These are phyloP conservation scores for Bombus vancouverensis DNA, from an alignment of 1,140 invertebrate species.

Conservation along the genomic window DNA sequence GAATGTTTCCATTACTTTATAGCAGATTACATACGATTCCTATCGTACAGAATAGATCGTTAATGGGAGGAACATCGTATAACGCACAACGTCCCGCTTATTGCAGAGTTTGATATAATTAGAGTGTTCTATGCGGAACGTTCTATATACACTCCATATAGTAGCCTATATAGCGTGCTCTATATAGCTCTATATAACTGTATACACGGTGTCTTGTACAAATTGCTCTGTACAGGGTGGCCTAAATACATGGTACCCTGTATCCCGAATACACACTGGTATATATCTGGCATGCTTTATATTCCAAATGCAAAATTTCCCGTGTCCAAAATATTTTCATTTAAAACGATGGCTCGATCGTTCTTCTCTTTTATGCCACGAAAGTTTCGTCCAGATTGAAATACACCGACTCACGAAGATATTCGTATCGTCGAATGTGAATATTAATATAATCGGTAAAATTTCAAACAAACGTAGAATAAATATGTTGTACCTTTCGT, in stretches of 20 bases:
- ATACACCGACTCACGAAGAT: too few relatives aligned
- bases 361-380: not conserved
- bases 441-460: not conserved
- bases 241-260: not conserved
- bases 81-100: not conserved
- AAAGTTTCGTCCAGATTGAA: not conserved
- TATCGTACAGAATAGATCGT: not conserved
- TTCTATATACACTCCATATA: not conserved
- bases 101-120: constrained; percentile 11
- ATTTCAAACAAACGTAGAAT: not conserved
- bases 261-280: not conserved
- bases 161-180: not conserved
- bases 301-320: not conserved
- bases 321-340: not conserved
- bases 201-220: not conserved
- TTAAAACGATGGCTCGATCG: not conserved
- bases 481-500: too few relatives aligned
- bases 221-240: not conserved
- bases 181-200: not conserved
- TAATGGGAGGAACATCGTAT: not conserved
- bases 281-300: not conserved
- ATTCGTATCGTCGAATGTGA: too few relatives aligned
- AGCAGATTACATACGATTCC: not conserved
- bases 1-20: not conserved
- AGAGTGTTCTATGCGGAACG: not conserved